phyloP scores from a whole-genome alignment of 2,888 invertebrate genomes.

The Quadroppia sp. region DNA sequence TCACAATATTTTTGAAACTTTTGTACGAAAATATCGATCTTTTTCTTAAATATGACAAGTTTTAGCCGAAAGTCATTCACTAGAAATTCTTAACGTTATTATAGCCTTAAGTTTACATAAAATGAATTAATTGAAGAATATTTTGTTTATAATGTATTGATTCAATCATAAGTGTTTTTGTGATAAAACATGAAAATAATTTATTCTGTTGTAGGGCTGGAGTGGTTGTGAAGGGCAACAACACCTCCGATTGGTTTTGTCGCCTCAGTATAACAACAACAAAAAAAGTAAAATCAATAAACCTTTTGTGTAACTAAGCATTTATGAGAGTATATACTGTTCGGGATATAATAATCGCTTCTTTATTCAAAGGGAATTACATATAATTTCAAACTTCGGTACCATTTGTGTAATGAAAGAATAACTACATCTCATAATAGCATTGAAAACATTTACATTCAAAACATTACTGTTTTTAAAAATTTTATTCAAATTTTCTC shows the following conservation, averaged over 20 bases:
- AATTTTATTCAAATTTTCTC: not conserved
- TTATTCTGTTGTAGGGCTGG: not conserved
- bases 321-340: not conserved
- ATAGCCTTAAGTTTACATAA: not conserved
- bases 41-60: not conserved
- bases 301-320: conserved; percentile 25
- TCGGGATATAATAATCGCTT: not conserved
- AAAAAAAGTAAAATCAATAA: conserved; percentile 6
- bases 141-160: not conserved
- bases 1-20: not conserved
- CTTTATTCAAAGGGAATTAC: not conserved
- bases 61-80: not conserved
- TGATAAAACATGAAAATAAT: not conserved
- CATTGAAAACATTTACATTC: not conserved
- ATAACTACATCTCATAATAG: not conserved
- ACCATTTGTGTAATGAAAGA: not conserved
- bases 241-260: conserved; percentile 15
- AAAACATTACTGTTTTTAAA: not conserved
- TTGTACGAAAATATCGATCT: too few relatives aligned
- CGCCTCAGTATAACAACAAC: conserved; percentile 5
- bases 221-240: conserved; percentile 29
- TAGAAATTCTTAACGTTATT: not conserved
- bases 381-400: not conserved
- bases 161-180: not conserved
- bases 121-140: not conserved